A percentile compares a stretch with the other conserved stretches of the same genome.
Evolutionary conservation across 2,888 invertebrate genomes (phyloP).

Genomic region (Ormyrus thymus): DNA sequence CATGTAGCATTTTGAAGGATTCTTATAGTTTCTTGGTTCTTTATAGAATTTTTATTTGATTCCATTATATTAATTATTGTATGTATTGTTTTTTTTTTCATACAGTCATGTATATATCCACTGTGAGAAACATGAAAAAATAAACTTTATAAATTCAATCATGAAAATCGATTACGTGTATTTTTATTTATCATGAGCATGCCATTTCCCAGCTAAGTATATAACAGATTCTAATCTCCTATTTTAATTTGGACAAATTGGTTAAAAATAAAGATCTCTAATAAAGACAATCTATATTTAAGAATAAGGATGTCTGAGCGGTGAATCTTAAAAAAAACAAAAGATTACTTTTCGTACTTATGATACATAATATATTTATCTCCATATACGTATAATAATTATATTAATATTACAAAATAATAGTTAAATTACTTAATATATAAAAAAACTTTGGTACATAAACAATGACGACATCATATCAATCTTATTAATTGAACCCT

Average conservation of each 20-base stretch:
- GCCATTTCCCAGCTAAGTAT: no score
- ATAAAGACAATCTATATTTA: no score
- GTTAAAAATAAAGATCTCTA: no score
- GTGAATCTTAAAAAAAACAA: conserved; percentile 25
- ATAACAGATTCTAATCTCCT: no score
- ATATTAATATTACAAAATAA: conserved; percentile 73
- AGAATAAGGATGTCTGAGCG: background rate
- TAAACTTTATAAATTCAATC: conserved; percentile 55
- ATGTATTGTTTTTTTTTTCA: conserved; percentile 44
- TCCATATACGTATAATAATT: conserved; percentile 70
- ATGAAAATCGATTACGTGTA: conserved; percentile 1
- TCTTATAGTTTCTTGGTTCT: conserved; percentile 31
- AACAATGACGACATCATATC: conserved; percentile 70
- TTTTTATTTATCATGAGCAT: background rate
- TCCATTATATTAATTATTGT: conserved; percentile 35
- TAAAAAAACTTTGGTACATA: conserved; percentile 74
- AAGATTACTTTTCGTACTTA: conserved; percentile 50
- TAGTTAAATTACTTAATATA: conserved; percentile 72
- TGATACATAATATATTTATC: conserved; percentile 72
- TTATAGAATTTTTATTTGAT: conserved; percentile 48
- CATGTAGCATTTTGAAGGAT: conserved; percentile 27
- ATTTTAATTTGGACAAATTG: no score
- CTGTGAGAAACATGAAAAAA: conserved; percentile 46
- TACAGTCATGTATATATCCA: conserved; percentile 54
- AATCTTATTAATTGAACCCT: conserved; percentile 60